A percentile compares a stretch with the other conserved stretches of the same genome.
These are phyloP conservation scores for Eurytoma adleriae DNA, from an alignment of 2,888 invertebrate genomes.

Conservation along the genomic window DNA sequence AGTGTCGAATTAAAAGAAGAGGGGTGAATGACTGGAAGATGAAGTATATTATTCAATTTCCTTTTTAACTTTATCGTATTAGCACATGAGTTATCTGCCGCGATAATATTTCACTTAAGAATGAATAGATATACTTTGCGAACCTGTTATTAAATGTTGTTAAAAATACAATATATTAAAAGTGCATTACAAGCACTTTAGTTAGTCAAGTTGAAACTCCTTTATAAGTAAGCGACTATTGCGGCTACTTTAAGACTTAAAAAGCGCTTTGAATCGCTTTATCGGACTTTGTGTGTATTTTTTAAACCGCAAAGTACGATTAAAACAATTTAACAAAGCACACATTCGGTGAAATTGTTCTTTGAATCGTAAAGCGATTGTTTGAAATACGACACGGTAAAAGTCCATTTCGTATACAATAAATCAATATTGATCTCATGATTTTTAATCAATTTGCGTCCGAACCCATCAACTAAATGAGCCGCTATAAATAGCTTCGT, in stretches of 20 bases:
- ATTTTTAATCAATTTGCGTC: neutral
- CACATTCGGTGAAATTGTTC: no score
- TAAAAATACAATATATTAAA: constrained; percentile 32
- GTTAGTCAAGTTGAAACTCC: constrained; percentile 22
- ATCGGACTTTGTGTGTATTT: no score
- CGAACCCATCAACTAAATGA: neutral
- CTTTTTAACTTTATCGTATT: constrained; percentile 51
- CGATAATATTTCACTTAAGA: constrained; percentile 45
- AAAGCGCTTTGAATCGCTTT: no score
- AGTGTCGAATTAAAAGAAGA: neutral
- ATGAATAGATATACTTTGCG: constrained; percentile 20
- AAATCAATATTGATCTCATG: neutral
- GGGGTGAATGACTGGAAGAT: constrained; percentile 45
- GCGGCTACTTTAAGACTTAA: neutral
- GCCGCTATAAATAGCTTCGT: neutral
- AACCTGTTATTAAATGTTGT: constrained; percentile 24
- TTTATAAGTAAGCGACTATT: neutral
- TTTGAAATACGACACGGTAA: no score
- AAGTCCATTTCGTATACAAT: no score
- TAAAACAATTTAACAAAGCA: no score
- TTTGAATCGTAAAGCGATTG: no score
- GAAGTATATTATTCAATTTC: constrained; percentile 51
- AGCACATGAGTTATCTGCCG: constrained; percentile 14
- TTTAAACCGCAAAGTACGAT: no score
- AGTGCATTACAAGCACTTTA: constrained; percentile 41